Evolutionary conservation across 2,797 vertebrate species (phyloP), one percentile per base, ranked within the genome.

Genomic region (Pseudochromis fuscus): DNA sequence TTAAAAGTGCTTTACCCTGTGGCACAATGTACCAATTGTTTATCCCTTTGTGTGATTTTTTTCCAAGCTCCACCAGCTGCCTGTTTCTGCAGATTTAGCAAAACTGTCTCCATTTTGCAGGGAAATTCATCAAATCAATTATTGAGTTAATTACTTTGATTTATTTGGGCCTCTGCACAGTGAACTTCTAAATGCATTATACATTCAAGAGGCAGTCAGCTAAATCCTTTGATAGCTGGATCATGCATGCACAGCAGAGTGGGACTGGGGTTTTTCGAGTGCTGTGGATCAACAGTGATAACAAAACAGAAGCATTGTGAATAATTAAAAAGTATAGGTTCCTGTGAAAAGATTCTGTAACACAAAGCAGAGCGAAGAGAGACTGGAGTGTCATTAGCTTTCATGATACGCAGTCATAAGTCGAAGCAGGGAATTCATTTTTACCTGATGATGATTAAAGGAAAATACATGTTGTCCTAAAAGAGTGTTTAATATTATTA

Each of bases 101-200:
- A 81, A 90, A 91, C 87, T 60, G 51, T 71, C 74, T 82, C 45
- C 55, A 72, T 90, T 90, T 86, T 78, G 59, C 59, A 45, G 67
- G 50, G 59, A 83, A 90, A 88, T 86, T 85, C 76, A 89, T 90
- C 85, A 89, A 86, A 91, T 93, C 89, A 90, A 88, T 93, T 92
- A 90, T 64, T 63, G 79, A 89, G 83, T 92, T 93, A 93, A 94
- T 94, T 87, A 90, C 80, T 92, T 88, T 88, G 88, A 93, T 92
- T 93, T 92, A 92, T 93, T 90, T 89, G 74, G 80, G 78, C 75
- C 78, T 86, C 68, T 83, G 80, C 82, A 78, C 68, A 48, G 31
- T 87, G 79, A 88, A 84, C 83, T 68, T 84, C 35, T 30, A 72
- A 85, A 75, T 77, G 58, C 61, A 79, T 90, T 81, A 80, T 53